phyloP scores from a whole-genome alignment of 2,888 invertebrate species.

The Oithona nana region DNA sequence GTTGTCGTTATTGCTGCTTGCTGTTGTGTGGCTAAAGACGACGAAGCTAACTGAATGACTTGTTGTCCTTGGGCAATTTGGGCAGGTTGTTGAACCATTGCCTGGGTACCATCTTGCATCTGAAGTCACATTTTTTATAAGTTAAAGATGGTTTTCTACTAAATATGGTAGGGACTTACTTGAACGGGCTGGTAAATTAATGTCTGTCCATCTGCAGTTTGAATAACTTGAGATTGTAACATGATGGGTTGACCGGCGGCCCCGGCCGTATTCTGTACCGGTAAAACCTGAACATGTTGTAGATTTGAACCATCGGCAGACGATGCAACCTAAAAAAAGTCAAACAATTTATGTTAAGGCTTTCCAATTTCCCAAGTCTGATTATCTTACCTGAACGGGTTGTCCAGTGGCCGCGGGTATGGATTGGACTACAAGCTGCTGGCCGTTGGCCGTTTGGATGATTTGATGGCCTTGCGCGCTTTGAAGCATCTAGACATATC shows the following conservation, averaged over 20 bases:
- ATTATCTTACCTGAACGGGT: background rate
- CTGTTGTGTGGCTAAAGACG: background rate
- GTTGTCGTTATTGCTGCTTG: slow-evolving; percentile 6
- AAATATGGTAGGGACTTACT: no score
- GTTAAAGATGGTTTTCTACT: no score
- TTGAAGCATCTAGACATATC: slow-evolving; percentile 4
- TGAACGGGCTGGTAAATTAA: slow-evolving; percentile 68
- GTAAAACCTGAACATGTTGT: background rate
- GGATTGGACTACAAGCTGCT: slow-evolving; percentile 20
- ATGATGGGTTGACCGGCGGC: background rate
- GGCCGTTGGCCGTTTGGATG: slow-evolving; percentile 21
- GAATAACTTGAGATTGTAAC: slow-evolving; percentile 45
- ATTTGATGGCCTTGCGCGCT: slow-evolving; percentile 17
- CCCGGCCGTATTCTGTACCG: background rate
- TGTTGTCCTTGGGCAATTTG: slow-evolving; percentile 23
- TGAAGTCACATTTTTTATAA: no score
- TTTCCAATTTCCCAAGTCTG: no score
- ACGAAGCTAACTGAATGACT: background rate
- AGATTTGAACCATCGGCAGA: background rate
- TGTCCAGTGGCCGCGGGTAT: background rate
- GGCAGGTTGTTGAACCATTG: slow-evolving; percentile 17
- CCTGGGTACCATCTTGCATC: slow-evolving; percentile 29
- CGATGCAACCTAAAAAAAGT: background rate
- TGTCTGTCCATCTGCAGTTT: slow-evolving; percentile 79
- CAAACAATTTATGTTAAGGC: no score